Conservation (phyloP, 2,888 invertebrate species). For the Ramazzottius varieornatus region DNA sequence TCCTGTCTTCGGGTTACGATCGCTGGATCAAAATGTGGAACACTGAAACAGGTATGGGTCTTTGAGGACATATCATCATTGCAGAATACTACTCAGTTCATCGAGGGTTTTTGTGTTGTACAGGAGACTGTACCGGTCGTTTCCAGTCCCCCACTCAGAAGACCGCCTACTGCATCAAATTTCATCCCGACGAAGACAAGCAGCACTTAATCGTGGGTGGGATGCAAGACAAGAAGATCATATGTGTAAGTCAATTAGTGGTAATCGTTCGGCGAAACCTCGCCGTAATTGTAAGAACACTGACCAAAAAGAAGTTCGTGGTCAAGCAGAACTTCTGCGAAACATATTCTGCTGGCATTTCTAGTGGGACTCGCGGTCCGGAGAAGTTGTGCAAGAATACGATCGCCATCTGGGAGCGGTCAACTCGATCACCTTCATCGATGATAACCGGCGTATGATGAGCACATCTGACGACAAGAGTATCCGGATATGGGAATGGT, state of each 20-base stretch:
- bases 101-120: slow-evolving; percentile 3
- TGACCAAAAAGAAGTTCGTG: too few relatives aligned
- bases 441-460: slow-evolving; percentile 86
- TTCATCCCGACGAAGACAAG: slow-evolving; percentile 85
- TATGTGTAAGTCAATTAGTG: slow-evolving; percentile 52
- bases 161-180: slow-evolving; percentile 91
- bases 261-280: slow-evolving; percentile 8
- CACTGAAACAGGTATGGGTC: slow-evolving; percentile 71
- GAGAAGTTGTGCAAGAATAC: slow-evolving; percentile 88
- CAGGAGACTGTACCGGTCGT: slow-evolving; percentile 29
- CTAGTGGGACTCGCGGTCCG: slow-evolving; percentile 80
- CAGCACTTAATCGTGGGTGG: slow-evolving; percentile 93
- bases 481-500: slow-evolving; percentile 97
- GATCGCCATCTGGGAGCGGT: slow-evolving; percentile 95
- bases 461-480: slow-evolving; percentile 98
- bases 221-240: slow-evolving; percentile 94
- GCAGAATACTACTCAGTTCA: background rate
- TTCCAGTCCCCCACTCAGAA: slow-evolving; percentile 60
- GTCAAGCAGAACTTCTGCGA: too few relatives aligned
- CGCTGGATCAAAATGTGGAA: slow-evolving; percentile 77
- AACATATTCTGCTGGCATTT: too few relatives aligned
- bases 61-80: slow-evolving; percentile 30
- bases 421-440: slow-evolving; percentile 94
- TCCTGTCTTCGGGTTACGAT: slow-evolving; percentile 79
- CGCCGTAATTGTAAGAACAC: too few relatives aligned